Base-by-base conservation (phyloP, 2,888 invertebrate genomes). In the Watsonalla cultraria region DNA sequence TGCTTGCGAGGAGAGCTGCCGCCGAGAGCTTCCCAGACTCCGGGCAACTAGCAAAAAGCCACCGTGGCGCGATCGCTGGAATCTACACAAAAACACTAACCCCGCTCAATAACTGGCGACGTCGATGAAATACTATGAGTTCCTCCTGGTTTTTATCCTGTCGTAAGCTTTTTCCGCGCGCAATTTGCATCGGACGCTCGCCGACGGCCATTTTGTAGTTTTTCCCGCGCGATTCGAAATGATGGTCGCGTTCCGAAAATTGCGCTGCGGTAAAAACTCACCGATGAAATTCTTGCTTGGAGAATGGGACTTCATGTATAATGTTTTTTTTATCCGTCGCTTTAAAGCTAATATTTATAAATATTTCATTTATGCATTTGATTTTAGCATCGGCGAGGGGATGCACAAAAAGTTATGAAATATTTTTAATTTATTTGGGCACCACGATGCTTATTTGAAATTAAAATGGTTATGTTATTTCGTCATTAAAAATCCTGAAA, bases 91-190 rank as follows among this genome's bases (percentile, higher is more conserved):
- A 90, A 89, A 89, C 84, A 60, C 65, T 70, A 76, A 78, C 78
- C 78, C 77, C 78, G 80, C 84, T 84, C 85, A 86, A 90, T 89
- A 89, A 85, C 86, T 76, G 81, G 77, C 83, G 82, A 82, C 84
- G 80, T 74, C 86, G 87, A 89, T 88, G 87, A 87, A 87, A 88
- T 87, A 88, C 85, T 88, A 86, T 86, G 85, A 89, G 86, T 86
- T 88, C 86, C 82, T 83, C 76, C 72, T 70, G 70, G 76, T 89
- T 90, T 90, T 90, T 89, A 82, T 76, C 57, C 64, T 64, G 61
- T 62, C 62, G 54, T 56, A 63, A 65, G 71, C 81, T 86, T 86
- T 86, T 86, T 84, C 82, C 80, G 75, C 74, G 66, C 67, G 76
- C 72, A 81, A 89, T 89, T 89, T 90, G 88, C 90, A 89, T 89